phyloP scores from a whole-genome alignment of 92 coral and sea anemone species.

The Zoanthus sansibaricus region DNA sequence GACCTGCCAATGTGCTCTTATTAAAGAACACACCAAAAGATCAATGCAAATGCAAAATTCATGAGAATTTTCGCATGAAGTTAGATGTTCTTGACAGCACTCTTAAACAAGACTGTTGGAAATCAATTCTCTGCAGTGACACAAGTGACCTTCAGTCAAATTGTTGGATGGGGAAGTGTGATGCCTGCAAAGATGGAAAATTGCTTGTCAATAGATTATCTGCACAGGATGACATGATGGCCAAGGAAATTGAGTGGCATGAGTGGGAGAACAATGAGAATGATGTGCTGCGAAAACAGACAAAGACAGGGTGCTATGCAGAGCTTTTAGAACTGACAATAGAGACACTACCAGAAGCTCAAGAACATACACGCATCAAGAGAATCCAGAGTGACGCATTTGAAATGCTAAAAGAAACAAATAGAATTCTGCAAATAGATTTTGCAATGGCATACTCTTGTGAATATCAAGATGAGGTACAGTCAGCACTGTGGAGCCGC shows the following conservation, averaged over 20 bases:
- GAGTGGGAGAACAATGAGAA: constrained; percentile 49
- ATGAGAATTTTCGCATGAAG: constrained; percentile 17
- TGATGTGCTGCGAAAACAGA: constrained; percentile 39
- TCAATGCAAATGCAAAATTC: not conserved
- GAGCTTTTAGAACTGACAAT: constrained; percentile 41
- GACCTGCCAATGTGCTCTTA: constrained; percentile 52
- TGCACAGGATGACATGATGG: constrained; percentile 27
- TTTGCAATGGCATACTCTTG: not conserved
- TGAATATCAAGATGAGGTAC: not conserved
- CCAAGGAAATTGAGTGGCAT: constrained; percentile 45
- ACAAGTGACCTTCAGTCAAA: not conserved
- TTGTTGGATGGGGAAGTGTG: constrained; percentile 9
- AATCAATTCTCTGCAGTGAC: constrained; percentile 5
- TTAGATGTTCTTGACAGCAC: constrained; percentile 34
- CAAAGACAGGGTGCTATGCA: constrained; percentile 50
- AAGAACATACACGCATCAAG: constrained; percentile 27
- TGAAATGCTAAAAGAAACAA: not conserved
- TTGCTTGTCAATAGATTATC: constrained; percentile 39
- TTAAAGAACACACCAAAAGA: constrained; percentile 54
- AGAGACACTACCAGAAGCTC: constrained; percentile 46
- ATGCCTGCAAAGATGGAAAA: constrained; percentile 51
- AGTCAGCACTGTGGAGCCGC: not conserved
- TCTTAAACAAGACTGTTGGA: constrained; percentile 19
- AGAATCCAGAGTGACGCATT: not conserved
- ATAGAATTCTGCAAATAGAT: not conserved